Conservation (phyloP, 1,140 invertebrate species). For the Achroia grisella region DNA sequence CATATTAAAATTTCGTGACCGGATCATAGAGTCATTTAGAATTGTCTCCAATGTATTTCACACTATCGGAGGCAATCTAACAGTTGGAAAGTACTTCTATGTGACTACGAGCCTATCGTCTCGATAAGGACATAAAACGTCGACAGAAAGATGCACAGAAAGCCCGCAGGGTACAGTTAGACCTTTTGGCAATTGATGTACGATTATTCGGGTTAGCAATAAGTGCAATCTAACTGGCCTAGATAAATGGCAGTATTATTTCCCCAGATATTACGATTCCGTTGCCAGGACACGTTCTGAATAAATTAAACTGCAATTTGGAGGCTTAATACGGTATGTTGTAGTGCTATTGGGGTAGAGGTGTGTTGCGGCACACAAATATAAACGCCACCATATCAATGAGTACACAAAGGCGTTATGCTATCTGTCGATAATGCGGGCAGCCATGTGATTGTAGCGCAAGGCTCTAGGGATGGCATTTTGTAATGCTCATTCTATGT, state of each 20-base stretch:
- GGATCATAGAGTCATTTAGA: too few species aligned
- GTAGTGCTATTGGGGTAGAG: constrained; percentile 53
- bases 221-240: constrained; percentile 33
- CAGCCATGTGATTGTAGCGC: constrained; percentile 45
- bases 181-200: background rate
- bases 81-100: too few species aligned
- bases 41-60: too few species aligned
- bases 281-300: constrained; percentile 66
- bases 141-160: too few species aligned
- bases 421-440: constrained; percentile 47
- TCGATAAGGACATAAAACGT: too few species aligned
- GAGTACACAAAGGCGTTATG: constrained; percentile 59
- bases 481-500: constrained; percentile 11
- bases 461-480: constrained; percentile 16
- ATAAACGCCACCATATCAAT: constrained; percentile 57
- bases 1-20: too few species aligned
- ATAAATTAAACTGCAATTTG: constrained; percentile 72
- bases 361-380: constrained; percentile 39
- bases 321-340: constrained; percentile 68
- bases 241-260: constrained; percentile 58
- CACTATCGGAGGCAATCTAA: too few species aligned
- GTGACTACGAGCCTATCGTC: too few species aligned
- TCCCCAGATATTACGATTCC: constrained; percentile 65
- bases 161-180: background rate
- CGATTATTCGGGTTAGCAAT: constrained; percentile 10